These are phyloP conservation scores for Lordiphosa mommai DNA, from an alignment of 1,140 invertebrate genomes.

Conservation along the genomic window DNA sequence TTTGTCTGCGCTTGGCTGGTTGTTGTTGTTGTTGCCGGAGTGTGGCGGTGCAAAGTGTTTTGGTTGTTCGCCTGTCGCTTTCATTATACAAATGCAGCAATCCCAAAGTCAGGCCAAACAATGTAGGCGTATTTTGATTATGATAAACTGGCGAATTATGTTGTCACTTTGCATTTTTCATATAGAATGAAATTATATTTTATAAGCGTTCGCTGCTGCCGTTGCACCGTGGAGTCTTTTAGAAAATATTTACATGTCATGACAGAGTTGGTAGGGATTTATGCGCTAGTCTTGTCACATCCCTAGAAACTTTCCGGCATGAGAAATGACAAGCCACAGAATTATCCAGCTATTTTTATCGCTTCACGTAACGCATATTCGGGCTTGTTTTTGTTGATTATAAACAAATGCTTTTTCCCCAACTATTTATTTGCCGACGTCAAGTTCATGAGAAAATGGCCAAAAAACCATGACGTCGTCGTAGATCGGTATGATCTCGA, in stretches of 20 bases:
- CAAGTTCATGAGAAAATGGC: conserved; percentile 60
- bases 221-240: conserved; percentile 27
- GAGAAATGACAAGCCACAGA: conserved; percentile 47
- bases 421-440: conserved; percentile 64
- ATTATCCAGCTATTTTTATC: conserved; percentile 54
- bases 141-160: conserved; percentile 79
- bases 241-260: conserved; percentile 67
- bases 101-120: conserved; percentile 39
- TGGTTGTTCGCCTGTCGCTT: conserved; percentile 40
- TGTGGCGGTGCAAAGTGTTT: conserved; percentile 60
- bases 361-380: conserved; percentile 66
- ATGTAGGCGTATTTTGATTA: conserved; percentile 79
- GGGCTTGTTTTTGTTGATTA: conserved; percentile 48
- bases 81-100: conserved; percentile 45
- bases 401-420: conserved; percentile 54
- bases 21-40: conserved; percentile 36
- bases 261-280: conserved; percentile 68
- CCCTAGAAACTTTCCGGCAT: conserved; percentile 33
- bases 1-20: conserved; percentile 43
- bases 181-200: conserved; percentile 78
- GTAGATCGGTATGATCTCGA: conserved; percentile 6
- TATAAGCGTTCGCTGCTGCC: conserved; percentile 37
- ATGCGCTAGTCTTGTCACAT: conserved; percentile 25
- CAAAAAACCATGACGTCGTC: conserved; percentile 57
- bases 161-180: conserved; percentile 79